These are phyloP conservation scores for Neolamprologus fasciatus DNA, from an alignment of 2,113 vertebrate species.

Conservation along the genomic window DNA sequence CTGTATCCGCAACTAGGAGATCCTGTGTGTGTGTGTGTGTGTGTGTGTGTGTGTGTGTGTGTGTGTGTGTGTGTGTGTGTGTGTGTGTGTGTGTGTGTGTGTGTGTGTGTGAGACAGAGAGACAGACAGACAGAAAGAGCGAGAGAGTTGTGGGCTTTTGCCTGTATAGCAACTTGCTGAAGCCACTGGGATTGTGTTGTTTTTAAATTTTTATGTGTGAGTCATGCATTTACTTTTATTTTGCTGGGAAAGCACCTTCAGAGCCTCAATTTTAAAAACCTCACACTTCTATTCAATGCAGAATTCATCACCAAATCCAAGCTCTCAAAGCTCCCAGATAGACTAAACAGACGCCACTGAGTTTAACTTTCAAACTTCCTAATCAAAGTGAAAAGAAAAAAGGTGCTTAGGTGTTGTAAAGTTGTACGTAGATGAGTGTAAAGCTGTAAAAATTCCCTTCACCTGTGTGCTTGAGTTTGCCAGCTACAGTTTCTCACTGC, in stretches of 20 bases:
- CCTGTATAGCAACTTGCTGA: slow-evolving; percentile 11
- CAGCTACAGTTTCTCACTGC: slow-evolving; percentile 8
- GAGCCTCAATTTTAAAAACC: not conserved
- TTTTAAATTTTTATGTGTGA: not conserved
- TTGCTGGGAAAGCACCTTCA: not conserved
- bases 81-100: not conserved
- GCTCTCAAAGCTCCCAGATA: not conserved
- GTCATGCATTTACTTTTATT: not conserved
- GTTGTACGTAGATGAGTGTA: not conserved
- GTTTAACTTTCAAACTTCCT: not conserved
- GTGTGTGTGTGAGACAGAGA: not conserved
- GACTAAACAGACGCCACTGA: not conserved
- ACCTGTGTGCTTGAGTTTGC: not conserved
- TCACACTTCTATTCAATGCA: not conserved
- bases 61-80: not conserved
- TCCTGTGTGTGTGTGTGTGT: not conserved
- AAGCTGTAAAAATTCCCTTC: not conserved
- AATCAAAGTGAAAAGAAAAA: not conserved
- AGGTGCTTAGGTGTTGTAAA: slow-evolving; percentile 16
- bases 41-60: not conserved
- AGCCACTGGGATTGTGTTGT: slow-evolving; percentile 1
- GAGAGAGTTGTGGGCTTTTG: not conserved
- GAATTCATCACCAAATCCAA: not conserved
- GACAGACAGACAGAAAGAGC: not conserved
- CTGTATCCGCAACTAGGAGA: not conserved